phyloP scores from a whole-genome alignment of 1,140 invertebrate species.

The Rhizoglyphus robini region DNA sequence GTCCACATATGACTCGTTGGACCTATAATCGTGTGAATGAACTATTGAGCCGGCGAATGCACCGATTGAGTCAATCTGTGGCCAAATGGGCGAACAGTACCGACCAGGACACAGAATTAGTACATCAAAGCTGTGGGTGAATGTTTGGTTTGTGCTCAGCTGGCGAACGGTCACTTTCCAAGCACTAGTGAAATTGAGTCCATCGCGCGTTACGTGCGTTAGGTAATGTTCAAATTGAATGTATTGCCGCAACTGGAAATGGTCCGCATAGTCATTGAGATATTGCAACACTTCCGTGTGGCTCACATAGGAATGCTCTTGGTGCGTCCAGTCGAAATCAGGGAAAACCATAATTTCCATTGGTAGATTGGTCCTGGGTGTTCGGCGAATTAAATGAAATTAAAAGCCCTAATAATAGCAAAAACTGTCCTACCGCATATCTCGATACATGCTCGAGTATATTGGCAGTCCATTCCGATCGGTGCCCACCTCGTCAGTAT shows the following conservation, averaged over 20 bases:
- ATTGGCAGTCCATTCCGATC: slow-evolving; percentile 59
- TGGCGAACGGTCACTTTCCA: slow-evolving; percentile 50
- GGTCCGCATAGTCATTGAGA: slow-evolving; percentile 57
- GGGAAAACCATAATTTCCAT: slow-evolving; percentile 81
- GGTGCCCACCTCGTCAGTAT: slow-evolving; percentile 46
- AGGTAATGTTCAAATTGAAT: slow-evolving; percentile 37
- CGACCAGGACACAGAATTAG: slow-evolving; percentile 28
- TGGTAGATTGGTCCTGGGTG: slow-evolving; percentile 76
- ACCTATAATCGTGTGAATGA: slow-evolving; percentile 75
- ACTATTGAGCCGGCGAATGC: slow-evolving; percentile 51
- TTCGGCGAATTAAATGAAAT: not conserved
- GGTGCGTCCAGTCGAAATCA: slow-evolving; percentile 47
- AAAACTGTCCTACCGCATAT: slow-evolving; percentile 46
- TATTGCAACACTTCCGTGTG: slow-evolving; percentile 66
- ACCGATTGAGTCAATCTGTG: slow-evolving; percentile 47
- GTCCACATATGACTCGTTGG: slow-evolving; percentile 46
- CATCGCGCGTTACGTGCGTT: not conserved
- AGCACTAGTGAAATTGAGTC: slow-evolving; percentile 33
- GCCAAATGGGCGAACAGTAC: slow-evolving; percentile 46
- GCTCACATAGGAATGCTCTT: slow-evolving; percentile 56
- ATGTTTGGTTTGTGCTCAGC: slow-evolving; percentile 37
- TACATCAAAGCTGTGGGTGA: slow-evolving; percentile 24
- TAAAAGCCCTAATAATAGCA: slow-evolving; percentile 1
- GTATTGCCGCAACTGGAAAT: slow-evolving; percentile 48
- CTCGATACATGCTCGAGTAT: slow-evolving; percentile 74